phyloP scores from a whole-genome alignment of 2,113 vertebrate species.

The Nycticryphes semicollaris region DNA sequence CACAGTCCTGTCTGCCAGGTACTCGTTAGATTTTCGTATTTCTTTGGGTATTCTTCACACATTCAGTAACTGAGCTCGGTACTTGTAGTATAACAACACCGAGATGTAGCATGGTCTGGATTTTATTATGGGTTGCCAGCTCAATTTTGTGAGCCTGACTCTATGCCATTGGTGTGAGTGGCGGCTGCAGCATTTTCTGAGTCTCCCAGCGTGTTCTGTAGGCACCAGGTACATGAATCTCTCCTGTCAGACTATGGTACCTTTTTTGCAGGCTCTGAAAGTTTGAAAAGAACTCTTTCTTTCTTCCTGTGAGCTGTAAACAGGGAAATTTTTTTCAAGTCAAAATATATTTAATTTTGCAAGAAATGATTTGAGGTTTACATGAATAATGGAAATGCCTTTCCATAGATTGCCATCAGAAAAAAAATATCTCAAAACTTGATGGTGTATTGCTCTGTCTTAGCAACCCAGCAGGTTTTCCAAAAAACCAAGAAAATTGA shows the following conservation, averaged over 20 bases:
- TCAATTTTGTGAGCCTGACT: neutral
- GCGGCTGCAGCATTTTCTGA: neutral
- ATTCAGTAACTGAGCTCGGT: neutral
- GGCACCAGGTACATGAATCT: neutral
- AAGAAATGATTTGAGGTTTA: neutral
- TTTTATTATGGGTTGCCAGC: neutral
- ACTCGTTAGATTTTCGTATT: neutral
- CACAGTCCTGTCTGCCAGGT: neutral
- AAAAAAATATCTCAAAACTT: neutral
- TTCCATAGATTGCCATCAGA: neutral
- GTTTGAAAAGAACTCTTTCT: neutral
- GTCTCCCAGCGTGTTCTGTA: neutral
- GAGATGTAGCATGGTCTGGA: neutral
- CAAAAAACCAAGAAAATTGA: neutral
- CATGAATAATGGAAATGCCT: neutral
- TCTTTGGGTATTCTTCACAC: neutral
- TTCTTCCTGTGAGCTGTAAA: neutral
- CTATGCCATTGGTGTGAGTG: fast-evolving
- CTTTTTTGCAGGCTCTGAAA: neutral
- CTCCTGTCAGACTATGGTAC: neutral
- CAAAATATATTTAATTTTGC: neutral
- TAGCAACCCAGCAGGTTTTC: neutral
- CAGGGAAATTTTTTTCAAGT: neutral
- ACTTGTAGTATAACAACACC: neutral
- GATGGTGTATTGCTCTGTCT: neutral